Base-by-base conservation (phyloP, 1,140 invertebrate genomes). In the Triops longicaudatus region DNA sequence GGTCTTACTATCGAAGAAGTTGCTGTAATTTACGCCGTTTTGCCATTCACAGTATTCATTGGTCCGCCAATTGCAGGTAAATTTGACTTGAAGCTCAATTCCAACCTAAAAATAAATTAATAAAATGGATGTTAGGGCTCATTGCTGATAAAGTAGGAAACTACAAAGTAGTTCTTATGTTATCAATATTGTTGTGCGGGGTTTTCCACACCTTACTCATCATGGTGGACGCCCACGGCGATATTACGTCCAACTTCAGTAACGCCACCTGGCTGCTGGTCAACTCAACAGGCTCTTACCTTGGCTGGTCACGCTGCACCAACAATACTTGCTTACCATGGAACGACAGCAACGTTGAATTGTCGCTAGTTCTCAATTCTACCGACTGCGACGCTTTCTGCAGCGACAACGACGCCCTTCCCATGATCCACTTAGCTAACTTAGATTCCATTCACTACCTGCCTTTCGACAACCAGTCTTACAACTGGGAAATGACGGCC, bases 1-100 rank as follows among this genome's bases (percentile, higher is more conserved):
- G 93, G 93, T 77, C 85, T 95, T 31, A 91, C 91, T 27, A 89
- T 93, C 76, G 90, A 92, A 80, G 91, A 95, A 86, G 92, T 93
- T 79, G 91, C 92, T 71, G 89, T 93, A 80, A 91, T 94, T 79
- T 94, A 94, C 84, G 86, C 93, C 80, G 89, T 92, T 12, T 86
- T 94, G 80, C 92, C 93, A 14, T 90, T 94, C 74, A 92, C 91
- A 1, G 91, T 91, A 1, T 91, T 93, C 81, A 82, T 93, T 72
- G 92, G 91, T 80, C 91, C 92, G 27, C 91, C 92, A 26, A 86
- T 92, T 74, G 91, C 91, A 86, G 90, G 90, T 91, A 86, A 87
- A n/a, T 78, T 80, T 4, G 10, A 42, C 41, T 3, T 77, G 22
- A 63, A n/a, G 0, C 50, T 22, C 50, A 22, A 6, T 17, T 63